A percentile compares a stretch with the other conserved stretches of the same genome.
Conservation (phyloP, 1,140 invertebrate genomes). For the Cotesia glomerata region DNA sequence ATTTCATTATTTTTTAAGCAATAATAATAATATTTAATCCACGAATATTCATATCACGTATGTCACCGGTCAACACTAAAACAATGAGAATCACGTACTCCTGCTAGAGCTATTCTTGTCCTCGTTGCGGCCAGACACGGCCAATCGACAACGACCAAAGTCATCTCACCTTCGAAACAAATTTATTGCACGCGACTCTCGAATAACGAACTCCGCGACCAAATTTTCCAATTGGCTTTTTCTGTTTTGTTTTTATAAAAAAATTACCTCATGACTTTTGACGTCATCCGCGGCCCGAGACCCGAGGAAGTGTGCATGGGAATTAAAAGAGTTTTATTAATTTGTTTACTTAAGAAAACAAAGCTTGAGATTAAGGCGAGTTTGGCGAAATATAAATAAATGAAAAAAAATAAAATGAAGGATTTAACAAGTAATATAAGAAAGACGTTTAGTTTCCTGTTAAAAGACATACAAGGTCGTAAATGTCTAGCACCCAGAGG, state of each 20-base stretch:
- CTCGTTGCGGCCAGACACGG: slow-evolving; percentile 17
- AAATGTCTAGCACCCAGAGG: slow-evolving; percentile 31
- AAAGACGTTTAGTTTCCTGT: slow-evolving; percentile 18
- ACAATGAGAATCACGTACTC: slow-evolving; percentile 34
- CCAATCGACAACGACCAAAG: slow-evolving; percentile 28
- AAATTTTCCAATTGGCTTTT: slow-evolving; percentile 4
- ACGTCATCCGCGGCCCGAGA: too few species aligned
- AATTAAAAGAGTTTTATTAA: too few species aligned
- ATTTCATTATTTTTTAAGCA: neutral
- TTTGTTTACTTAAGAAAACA: too few species aligned
- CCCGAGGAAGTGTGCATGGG: too few species aligned
- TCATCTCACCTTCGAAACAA: slow-evolving; percentile 29
- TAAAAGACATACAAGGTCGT: slow-evolving; percentile 31
- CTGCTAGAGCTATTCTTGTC: slow-evolving; percentile 33
- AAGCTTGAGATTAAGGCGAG: too few species aligned
- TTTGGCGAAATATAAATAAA: neutral
- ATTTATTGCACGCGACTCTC: slow-evolving; percentile 25
- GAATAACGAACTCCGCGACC: neutral
- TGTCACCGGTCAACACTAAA: slow-evolving; percentile 27
- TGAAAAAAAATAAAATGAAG: neutral
- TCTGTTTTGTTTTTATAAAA: neutral
- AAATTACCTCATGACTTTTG: neutral
- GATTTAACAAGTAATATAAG: neutral
- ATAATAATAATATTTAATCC: neutral
- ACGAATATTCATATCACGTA: slow-evolving; percentile 32